phyloP scores from a whole-genome alignment of 2,888 invertebrate genomes.

The Sarcophaga caerulescens region DNA sequence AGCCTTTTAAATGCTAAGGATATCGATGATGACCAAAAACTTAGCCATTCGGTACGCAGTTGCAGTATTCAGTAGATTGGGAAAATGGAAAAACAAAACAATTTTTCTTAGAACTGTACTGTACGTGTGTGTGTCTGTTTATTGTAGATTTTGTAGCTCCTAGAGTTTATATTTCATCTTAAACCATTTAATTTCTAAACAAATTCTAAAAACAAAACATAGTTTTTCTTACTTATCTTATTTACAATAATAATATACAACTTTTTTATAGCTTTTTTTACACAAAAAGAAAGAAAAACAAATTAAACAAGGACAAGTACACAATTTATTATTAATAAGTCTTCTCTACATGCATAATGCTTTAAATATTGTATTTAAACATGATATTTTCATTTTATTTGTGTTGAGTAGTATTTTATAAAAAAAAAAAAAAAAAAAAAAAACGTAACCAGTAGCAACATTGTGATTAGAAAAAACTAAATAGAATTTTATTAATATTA shows the following conservation, averaged over 20 bases:
- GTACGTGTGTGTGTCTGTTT: constrained; percentile 32
- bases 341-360: background rate
- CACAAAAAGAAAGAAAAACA: background rate
- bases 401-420: background rate
- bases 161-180: constrained; percentile 8
- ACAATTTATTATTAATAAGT: constrained; percentile 14
- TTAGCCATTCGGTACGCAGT: constrained; percentile 77
- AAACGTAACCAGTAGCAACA: constrained; percentile 4
- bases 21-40: constrained; percentile 78
- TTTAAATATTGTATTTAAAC: background rate
- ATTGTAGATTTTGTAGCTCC: constrained; percentile 49
- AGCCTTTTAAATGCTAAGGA: constrained; percentile 81
- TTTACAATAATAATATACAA: constrained; percentile 36
- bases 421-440: too few relatives aligned
- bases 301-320: background rate
- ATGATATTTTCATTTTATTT: background rate
- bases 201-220: constrained; percentile 20
- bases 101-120: constrained; percentile 15
- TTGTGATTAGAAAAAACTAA: constrained; percentile 23
- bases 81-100: background rate
- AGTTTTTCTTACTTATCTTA: background rate
- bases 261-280: constrained; percentile 54
- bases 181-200: background rate
- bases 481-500: background rate
- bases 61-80: constrained; percentile 77